A percentile compares a stretch with the other conserved stretches of the same genome.
Evolutionary conservation across 2,888 invertebrate species (phyloP).

Genomic region (Metallyticus violacea): DNA sequence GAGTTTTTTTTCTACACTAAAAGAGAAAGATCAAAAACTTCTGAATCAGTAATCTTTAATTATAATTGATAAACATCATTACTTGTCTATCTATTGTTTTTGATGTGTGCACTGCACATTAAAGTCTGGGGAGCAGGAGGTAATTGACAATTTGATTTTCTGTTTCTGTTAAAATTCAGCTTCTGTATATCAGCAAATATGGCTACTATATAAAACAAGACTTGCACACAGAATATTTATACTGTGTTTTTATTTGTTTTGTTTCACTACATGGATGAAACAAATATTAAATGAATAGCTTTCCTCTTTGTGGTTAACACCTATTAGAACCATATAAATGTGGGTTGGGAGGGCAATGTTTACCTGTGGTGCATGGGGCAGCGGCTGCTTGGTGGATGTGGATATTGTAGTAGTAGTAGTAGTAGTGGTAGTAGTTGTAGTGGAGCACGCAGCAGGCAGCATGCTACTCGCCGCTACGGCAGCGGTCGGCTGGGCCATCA

Average conservation of each 20-base stretch:
- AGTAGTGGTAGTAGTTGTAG: slow-evolving; percentile 5
- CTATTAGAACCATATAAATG: not conserved
- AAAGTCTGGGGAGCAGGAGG: too few relatives aligned
- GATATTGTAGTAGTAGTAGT: slow-evolving; percentile 12
- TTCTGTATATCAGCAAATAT: not conserved
- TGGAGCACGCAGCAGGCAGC: slow-evolving; percentile 21
- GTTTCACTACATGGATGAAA: not conserved
- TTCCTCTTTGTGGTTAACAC: not conserved
- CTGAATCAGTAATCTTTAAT: too few relatives aligned
- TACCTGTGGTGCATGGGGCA: slow-evolving; percentile 21
- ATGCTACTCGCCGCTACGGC: slow-evolving; percentile 28
- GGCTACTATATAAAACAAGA: too few relatives aligned
- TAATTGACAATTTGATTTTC: too few relatives aligned
- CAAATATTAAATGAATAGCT: not conserved
- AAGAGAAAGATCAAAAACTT: too few relatives aligned
- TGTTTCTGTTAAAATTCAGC: not conserved
- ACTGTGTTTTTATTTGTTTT: too few relatives aligned
- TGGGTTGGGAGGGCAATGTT: not conserved
- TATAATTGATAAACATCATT: too few relatives aligned
- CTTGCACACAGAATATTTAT: too few relatives aligned
- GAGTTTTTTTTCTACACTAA: too few relatives aligned
- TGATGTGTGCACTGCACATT: too few relatives aligned
- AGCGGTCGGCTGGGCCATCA: slow-evolving; percentile 8
- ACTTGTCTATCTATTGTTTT: too few relatives aligned
- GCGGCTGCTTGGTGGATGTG: slow-evolving; percentile 21